phyloP scores from a whole-genome alignment of 2,888 invertebrate genomes.

The Branchipolynoe longqiensis region DNA sequence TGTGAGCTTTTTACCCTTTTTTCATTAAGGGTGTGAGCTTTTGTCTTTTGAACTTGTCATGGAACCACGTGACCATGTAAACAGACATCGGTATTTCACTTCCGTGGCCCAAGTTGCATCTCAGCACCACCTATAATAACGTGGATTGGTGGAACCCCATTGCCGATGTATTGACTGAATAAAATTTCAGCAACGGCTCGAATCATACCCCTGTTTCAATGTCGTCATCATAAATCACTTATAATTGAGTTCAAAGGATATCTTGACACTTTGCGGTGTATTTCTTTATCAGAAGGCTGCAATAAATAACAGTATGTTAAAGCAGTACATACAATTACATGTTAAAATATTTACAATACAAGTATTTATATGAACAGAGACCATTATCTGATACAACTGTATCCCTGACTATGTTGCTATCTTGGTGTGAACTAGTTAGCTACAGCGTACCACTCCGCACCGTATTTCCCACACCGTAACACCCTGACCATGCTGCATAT shows the following conservation, averaged over 20 bases:
- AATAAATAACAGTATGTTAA: conserved; percentile 59
- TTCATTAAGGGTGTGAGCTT: too few relatives aligned
- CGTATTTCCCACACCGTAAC: background rate
- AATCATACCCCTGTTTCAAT: too few relatives aligned
- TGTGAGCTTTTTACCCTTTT: too few relatives aligned
- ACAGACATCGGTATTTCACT: too few relatives aligned
- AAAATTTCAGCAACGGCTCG: too few relatives aligned
- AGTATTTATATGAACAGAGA: background rate
- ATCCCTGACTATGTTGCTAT: background rate
- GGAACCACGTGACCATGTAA: too few relatives aligned
- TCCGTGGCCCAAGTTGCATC: too few relatives aligned
- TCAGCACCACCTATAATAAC: too few relatives aligned
- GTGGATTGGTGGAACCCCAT: too few relatives aligned
- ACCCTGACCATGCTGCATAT: too few relatives aligned
- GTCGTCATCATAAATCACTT: background rate
- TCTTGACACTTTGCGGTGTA: conserved; percentile 75
- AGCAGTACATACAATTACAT: background rate
- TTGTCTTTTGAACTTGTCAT: too few relatives aligned
- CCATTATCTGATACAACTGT: background rate
- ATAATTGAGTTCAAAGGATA: conserved; percentile 71
- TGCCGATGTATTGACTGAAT: too few relatives aligned
- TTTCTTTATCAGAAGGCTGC: conserved; percentile 74
- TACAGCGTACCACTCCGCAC: background rate
- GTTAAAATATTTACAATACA: background rate
- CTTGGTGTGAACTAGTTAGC: background rate